Conservation (phyloP, 2,113 vertebrate genomes). For the Lophius piscatorius region DNA sequence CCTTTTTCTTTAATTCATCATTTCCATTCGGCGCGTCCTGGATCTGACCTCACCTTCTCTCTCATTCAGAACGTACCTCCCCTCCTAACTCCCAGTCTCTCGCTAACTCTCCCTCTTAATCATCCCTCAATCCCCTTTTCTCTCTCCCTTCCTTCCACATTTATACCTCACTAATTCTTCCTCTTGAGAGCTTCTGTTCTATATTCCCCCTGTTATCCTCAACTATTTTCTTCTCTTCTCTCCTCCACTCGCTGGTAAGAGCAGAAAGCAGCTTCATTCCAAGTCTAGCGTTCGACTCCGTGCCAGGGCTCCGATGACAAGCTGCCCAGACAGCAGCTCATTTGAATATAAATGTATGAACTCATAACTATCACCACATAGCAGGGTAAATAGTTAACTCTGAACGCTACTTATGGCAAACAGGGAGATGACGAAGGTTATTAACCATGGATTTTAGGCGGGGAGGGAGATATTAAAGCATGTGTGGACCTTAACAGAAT, state of each 20-base stretch:
- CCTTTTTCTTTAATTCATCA: conserved; percentile 67
- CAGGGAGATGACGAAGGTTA: conserved; percentile 4
- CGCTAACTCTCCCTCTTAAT: conserved; percentile 51
- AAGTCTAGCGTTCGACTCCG: conserved; percentile 28
- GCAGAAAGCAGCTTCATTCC: conserved; percentile 39
- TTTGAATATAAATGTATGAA: conserved; percentile 67
- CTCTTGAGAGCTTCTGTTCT: conserved; percentile 41
- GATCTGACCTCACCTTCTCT: conserved; percentile 60
- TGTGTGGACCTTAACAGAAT: too few species aligned
- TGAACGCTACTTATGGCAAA: conserved; percentile 55
- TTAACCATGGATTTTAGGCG: too few species aligned
- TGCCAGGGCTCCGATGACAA: conserved; percentile 57
- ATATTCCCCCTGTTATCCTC: too few species aligned
- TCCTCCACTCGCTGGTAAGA: conserved; percentile 22
- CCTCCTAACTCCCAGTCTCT: conserved; percentile 40
- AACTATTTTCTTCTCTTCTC: conserved; percentile 29
- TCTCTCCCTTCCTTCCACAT: conserved; percentile 29
- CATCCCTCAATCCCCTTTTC: conserved; percentile 44
- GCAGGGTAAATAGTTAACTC: conserved; percentile 48
- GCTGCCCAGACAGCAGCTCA: conserved; percentile 44
- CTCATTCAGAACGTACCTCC: conserved; percentile 46
- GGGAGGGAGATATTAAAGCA: too few species aligned
- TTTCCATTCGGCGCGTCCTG: conserved; percentile 56
- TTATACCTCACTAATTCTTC: conserved; percentile 54
- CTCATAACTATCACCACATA: conserved; percentile 24